Percentiles rank a stretch among this genome's conserved stretches.
Evolutionary conservation across 2,888 invertebrate species (phyloP).

Genomic region (Stenolophus ochropezus): DNA sequence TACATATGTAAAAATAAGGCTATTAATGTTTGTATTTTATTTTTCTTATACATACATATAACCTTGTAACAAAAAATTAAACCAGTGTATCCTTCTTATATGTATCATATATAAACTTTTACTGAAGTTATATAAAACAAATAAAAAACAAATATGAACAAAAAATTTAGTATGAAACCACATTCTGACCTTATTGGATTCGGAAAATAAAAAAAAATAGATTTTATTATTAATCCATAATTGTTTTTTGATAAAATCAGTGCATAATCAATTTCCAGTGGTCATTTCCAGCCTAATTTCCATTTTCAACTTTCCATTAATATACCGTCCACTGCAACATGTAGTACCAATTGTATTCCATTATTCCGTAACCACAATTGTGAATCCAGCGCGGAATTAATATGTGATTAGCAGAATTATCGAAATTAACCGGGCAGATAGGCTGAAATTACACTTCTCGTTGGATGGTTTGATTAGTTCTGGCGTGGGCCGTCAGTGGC

Average conservation of each 20-base stretch:
- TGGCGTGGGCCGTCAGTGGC: background rate
- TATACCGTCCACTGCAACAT: background rate
- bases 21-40: background rate
- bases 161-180: too few relatives aligned
- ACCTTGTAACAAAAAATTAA: background rate
- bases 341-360: background rate
- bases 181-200: too few relatives aligned
- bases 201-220: too few relatives aligned
- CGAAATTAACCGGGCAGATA: slow-evolving; percentile 43
- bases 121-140: background rate
- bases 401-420: slow-evolving; percentile 46
- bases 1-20: background rate
- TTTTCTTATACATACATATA: background rate
- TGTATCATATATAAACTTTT: background rate
- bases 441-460: slow-evolving; percentile 27
- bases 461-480: slow-evolving; percentile 36
- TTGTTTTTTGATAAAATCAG: background rate
- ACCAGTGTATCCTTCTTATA: background rate
- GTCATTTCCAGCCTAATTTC: background rate
- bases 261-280: background rate
- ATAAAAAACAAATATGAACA: background rate
- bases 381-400: slow-evolving; percentile 2
- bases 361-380: slow-evolving; percentile 3
- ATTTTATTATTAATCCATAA: too few relatives aligned
- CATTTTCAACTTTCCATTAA: background rate